phyloP scores from a whole-genome alignment of 2,797 vertebrate genomes.

The Coranthus polyacanthus region DNA sequence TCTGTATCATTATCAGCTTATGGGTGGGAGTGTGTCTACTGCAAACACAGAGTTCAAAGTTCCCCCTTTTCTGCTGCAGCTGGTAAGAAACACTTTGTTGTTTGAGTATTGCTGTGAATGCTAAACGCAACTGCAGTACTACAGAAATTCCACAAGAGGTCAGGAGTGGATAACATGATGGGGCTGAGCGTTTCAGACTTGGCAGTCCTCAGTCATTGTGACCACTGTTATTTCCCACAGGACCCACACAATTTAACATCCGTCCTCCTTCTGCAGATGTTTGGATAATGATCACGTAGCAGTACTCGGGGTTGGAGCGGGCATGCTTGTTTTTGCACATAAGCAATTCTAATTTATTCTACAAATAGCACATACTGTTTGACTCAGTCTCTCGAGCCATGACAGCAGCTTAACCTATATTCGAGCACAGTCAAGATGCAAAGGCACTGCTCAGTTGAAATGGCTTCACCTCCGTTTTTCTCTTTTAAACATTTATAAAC shows the following conservation, averaged over 20 bases:
- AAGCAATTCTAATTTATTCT: slow-evolving; percentile 2
- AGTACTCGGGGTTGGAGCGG: neutral
- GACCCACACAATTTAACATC: slow-evolving; percentile 12
- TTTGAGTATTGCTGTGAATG: neutral
- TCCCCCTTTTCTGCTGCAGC: neutral
- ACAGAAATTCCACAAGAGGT: slow-evolving; percentile 52
- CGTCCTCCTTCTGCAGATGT: slow-evolving; percentile 33
- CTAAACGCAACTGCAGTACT: slow-evolving; percentile 47
- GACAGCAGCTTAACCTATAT: neutral
- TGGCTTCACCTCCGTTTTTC: neutral
- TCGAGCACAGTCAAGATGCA: neutral
- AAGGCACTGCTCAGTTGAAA: neutral
- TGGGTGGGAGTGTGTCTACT: too few species aligned
- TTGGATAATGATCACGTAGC: slow-evolving; percentile 21
- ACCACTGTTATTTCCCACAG: slow-evolving; percentile 4
- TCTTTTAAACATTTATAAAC: slow-evolving; percentile 5
- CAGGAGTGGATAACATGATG: slow-evolving; percentile 13
- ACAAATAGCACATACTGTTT: neutral
- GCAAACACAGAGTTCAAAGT: neutral
- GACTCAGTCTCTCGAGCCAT: neutral
- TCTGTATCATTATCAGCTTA: too few species aligned
- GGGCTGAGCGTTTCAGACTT: neutral
- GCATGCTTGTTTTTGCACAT: neutral
- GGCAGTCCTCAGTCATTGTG: neutral
- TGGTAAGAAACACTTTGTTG: neutral